Evolutionary conservation across 2,888 invertebrate species (phyloP).

Genomic region (Athrips mouffetella): DNA sequence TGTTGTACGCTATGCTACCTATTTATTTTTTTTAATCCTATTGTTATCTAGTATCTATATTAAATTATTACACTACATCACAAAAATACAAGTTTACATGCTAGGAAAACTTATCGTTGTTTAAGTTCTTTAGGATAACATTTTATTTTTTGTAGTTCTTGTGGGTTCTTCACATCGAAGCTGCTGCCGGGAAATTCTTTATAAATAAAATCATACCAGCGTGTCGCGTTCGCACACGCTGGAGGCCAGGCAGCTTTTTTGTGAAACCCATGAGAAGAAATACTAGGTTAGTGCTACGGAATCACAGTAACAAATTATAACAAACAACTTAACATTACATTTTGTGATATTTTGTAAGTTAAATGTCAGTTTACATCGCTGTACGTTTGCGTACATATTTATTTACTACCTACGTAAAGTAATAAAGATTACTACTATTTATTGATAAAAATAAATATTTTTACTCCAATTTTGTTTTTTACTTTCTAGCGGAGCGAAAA

Average conservation of each 20-base stretch:
- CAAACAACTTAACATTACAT: conserved; percentile 6
- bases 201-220: no score
- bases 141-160: no score
- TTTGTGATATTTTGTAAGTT: conserved; percentile 7
- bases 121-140: no score
- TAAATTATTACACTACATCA: not conserved
- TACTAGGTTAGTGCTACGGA: not conserved
- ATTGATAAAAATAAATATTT: conserved; percentile 16
- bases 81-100: not conserved
- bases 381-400: not conserved
- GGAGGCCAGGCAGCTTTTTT: no score
- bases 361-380: conserved; percentile 8
- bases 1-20: not conserved
- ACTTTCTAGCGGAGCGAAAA: no score
- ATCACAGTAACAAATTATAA: not conserved
- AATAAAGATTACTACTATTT: conserved; percentile 15
- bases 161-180: no score
- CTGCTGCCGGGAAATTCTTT: no score
- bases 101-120: no score
- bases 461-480: not conserved
- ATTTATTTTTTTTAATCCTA: not conserved
- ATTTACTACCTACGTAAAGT: conserved; percentile 9
- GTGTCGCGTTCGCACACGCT: no score
- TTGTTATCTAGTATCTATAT: not conserved
- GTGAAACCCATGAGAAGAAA: no score